phyloP scores from a whole-genome alignment of 1,140 invertebrate species.

The Heterodera carotae region DNA sequence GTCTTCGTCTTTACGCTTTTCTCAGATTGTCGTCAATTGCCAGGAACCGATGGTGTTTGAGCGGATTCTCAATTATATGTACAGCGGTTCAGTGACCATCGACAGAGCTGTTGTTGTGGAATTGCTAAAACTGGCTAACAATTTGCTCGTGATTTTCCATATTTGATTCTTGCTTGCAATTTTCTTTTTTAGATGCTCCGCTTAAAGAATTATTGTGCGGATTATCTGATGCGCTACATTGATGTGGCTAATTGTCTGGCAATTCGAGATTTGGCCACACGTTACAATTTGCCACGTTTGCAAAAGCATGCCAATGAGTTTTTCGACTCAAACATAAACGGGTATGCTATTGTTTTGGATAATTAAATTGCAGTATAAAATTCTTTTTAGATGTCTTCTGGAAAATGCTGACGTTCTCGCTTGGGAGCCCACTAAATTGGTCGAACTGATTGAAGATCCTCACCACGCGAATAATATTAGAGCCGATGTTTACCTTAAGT shows the following conservation, averaged over 20 bases:
- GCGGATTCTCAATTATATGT: constrained; percentile 73
- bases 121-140: constrained; percentile 72
- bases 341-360: constrained; percentile 36
- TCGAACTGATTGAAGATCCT: constrained; percentile 54
- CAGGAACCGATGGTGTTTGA: constrained; percentile 72
- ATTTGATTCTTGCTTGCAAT: not conserved
- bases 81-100: constrained; percentile 72
- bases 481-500: constrained; percentile 47
- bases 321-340: constrained; percentile 69
- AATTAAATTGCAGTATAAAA: not conserved
- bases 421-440: constrained; percentile 43
- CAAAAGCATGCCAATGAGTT: constrained; percentile 68
- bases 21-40: constrained; percentile 50
- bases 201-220: constrained; percentile 73
- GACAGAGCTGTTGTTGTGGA: constrained; percentile 73
- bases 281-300: constrained; percentile 69
- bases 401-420: constrained; percentile 59
- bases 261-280: constrained; percentile 70
- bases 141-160: constrained; percentile 70
- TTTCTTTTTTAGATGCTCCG: constrained; percentile 66
- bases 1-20: not conserved
- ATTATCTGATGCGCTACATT: constrained; percentile 72
- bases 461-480: constrained; percentile 44
- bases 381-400: constrained; percentile 43
- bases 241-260: constrained; percentile 72